Evolutionary conservation across 2,888 invertebrate species (phyloP).

Genomic region (Neuroscelio doddi): DNA sequence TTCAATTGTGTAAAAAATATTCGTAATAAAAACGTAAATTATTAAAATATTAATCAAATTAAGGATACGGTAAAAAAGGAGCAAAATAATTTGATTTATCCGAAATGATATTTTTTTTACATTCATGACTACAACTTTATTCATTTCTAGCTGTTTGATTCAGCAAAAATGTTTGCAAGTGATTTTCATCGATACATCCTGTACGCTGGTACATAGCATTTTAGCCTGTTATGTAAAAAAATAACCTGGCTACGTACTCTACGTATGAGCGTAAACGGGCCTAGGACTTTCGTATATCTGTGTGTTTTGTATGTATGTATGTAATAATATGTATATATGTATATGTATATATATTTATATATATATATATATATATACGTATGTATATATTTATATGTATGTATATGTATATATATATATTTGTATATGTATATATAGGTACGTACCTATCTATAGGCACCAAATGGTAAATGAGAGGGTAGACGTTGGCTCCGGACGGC

Average conservation of each 20-base stretch:
- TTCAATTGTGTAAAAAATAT: too few species aligned
- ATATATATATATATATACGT: slow-evolving; percentile 65
- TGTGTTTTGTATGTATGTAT: slow-evolving; percentile 32
- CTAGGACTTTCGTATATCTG: slow-evolving; percentile 4
- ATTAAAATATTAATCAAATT: too few species aligned
- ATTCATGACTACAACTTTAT: not conserved
- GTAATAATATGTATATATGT: slow-evolving; percentile 13
- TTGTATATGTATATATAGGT: slow-evolving; percentile 48
- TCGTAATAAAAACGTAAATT: too few species aligned
- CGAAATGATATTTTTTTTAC: too few species aligned
- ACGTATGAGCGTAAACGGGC: slow-evolving; percentile 8
- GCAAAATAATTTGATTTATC: too few species aligned
- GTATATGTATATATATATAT: slow-evolving; percentile 46
- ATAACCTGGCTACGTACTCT: slow-evolving; percentile 51
- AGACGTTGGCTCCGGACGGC: slow-evolving; percentile 69
- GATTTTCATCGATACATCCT: slow-evolving; percentile 26
- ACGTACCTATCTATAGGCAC: slow-evolving; percentile 71
- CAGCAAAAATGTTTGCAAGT: slow-evolving; percentile 1
- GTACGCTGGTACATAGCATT: slow-evolving; percentile 43
- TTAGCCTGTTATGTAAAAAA: slow-evolving; percentile 55
- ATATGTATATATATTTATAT: slow-evolving; percentile 53
- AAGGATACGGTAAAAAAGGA: too few species aligned
- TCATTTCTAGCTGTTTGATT: slow-evolving; percentile 1
- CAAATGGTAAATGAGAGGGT: slow-evolving; percentile 72
- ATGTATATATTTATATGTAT: slow-evolving; percentile 47